Base-by-base conservation (phyloP, 2,797 vertebrate species). In the Falco biarmicus region DNA sequence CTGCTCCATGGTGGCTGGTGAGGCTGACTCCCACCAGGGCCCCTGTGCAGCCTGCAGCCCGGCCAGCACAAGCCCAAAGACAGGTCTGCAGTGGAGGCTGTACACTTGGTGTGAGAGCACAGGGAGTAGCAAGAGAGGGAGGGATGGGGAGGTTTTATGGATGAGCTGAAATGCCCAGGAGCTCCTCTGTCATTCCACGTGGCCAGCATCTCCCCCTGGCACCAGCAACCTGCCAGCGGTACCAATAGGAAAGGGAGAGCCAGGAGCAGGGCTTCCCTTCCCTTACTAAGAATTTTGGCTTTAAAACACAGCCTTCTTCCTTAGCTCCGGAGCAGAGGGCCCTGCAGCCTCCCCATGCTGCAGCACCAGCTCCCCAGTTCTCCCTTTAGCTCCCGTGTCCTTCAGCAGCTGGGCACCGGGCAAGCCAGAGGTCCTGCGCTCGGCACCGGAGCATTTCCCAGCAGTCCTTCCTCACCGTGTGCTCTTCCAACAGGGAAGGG, bases 11-110 rank as follows among this genome's bases (percentile, higher is more conserved):
- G 32, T 16, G 21, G 24, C 39, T 13, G 2, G 6, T 4, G 6
- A 75, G 31, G n/a, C 59, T 91, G 69, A 51, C 3, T 18, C 37
- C 32, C 8, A 20, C 11, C 21, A 41, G 76, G 43, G 39, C 8
- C 56, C 50, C 57, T 0, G 0, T 1, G 4, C 25, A 78, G 53
- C n/a, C 45, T 57, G 18, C 19, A 88, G 12, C 53, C 45, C 1
- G 0, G 53, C 85, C 85, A 87, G 69, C 39, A 39, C 1, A 8
- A 79, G 60, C 22, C 37, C 8, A 2, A 78, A 66, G 28, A 61
- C 3, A 2, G 5, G 10, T 78, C 61, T 84, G 43, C 6, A 6
- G 47, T 6, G 6, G 50, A 84, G 24, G 9, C 13, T 87, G 50
- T 65, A 88, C 91, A 81, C 18, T 39, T 6, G 2, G 9, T 5